phyloP scores from a whole-genome alignment of 1,140 invertebrate genomes.

The Dolichoris vasculosae region DNA sequence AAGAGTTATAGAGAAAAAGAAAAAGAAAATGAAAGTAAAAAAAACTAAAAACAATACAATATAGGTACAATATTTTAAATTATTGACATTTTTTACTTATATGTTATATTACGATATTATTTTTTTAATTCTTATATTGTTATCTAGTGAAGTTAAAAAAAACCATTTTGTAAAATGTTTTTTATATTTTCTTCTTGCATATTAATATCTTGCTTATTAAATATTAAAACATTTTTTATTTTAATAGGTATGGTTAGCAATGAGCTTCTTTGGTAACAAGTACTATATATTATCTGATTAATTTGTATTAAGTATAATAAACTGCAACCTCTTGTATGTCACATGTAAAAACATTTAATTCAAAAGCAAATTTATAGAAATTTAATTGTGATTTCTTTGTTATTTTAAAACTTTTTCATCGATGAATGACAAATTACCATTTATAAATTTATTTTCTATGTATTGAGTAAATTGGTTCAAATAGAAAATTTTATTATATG shows the following conservation, averaged over 20 bases:
- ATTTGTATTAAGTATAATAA: constrained; percentile 6
- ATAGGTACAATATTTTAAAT: constrained; percentile 30
- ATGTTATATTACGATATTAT: not conserved
- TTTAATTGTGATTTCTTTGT: not conserved
- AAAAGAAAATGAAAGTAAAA: not conserved
- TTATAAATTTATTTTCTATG: no score
- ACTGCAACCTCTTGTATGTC: not conserved
- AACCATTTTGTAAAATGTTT: constrained; percentile 16
- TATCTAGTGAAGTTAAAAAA: constrained; percentile 1
- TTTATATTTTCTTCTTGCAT: no score
- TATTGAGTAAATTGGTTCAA: no score
- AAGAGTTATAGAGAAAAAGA: not conserved
- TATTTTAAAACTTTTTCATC: no score
- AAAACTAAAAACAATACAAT: constrained; percentile 12
- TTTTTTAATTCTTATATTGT: constrained; percentile 12
- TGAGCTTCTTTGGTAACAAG: not conserved
- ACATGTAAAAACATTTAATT: not conserved
- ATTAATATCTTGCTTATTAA: no score
- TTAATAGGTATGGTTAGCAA: not conserved
- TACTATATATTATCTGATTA: constrained; percentile 4
- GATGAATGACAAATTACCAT: no score
- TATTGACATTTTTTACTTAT: constrained; percentile 37
- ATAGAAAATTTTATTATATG: no score
- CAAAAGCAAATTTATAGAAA: not conserved
- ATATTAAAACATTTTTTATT: no score